These are phyloP conservation scores for Synergus umbraculus DNA, from an alignment of 2,888 invertebrate genomes.

Conservation along the genomic window DNA sequence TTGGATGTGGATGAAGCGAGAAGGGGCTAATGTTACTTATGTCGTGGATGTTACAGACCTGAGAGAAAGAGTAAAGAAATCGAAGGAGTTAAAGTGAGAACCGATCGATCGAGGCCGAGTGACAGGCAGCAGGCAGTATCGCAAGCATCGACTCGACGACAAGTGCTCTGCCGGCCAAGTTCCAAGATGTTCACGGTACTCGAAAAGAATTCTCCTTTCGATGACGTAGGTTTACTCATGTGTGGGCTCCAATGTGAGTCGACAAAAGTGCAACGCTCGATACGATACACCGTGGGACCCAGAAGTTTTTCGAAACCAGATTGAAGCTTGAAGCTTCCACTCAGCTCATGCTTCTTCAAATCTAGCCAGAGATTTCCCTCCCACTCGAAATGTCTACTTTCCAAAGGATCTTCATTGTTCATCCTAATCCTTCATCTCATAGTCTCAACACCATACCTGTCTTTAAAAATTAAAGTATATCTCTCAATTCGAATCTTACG, in stretches of 20 bases:
- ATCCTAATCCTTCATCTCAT: background rate
- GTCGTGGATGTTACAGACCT: conserved; percentile 1
- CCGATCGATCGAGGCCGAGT: conserved; percentile 71
- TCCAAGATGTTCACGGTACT: conserved; percentile 58
- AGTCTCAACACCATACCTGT: background rate
- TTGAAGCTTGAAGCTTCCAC: background rate
- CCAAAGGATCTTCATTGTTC: background rate
- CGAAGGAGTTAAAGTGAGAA: conserved; percentile 58
- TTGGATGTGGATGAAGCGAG: background rate
- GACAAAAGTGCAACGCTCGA: conserved; percentile 39
- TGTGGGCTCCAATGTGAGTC: conserved; percentile 37
- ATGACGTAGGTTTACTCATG: conserved; percentile 54
- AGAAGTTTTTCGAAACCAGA: conserved; percentile 11
- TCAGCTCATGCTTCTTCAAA: background rate
- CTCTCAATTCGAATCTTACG: too few species aligned
- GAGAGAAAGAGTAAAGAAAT: conserved; percentile 47
- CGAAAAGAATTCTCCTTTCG: conserved; percentile 54
- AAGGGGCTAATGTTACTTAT: background rate
- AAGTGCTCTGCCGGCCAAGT: conserved; percentile 63
- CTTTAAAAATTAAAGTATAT: too few species aligned
- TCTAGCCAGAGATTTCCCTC: background rate
- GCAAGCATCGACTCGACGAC: conserved; percentile 66
- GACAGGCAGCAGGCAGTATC: conserved; percentile 68
- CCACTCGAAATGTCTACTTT: background rate
- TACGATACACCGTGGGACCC: conserved; percentile 6